A percentile compares a stretch with the other conserved stretches of the same genome.
Evolutionary conservation across 2,888 invertebrate genomes (phyloP).

Genomic region (Prostheceraeus crozeri): DNA sequence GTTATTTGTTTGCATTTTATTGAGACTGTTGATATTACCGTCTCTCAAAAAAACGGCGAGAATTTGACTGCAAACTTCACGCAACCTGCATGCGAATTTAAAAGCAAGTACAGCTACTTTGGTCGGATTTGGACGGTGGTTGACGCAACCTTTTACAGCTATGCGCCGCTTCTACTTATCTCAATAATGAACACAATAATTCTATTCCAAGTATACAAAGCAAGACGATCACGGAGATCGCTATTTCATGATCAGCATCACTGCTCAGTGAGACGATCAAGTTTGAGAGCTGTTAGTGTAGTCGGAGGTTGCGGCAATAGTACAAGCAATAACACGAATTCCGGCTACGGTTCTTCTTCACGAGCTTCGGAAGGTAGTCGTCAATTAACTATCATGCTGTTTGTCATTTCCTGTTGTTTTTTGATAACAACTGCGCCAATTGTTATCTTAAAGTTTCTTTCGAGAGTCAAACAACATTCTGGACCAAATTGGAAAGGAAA

Average conservation of each 20-base stretch:
- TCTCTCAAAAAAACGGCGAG: background rate
- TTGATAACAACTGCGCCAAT: conserved; percentile 31
- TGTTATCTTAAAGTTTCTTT: conserved; percentile 24
- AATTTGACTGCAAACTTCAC: background rate
- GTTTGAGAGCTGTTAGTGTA: too few species aligned
- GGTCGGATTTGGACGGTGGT: background rate
- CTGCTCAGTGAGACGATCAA: too few species aligned
- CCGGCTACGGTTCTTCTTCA: background rate
- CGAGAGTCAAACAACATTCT: background rate
- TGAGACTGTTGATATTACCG: conserved; percentile 44
- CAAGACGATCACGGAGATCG: conserved; percentile 8
- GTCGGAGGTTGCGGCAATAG: too few species aligned
- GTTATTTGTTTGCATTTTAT: conserved; percentile 48
- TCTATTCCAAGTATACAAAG: background rate
- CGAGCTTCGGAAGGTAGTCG: conserved; percentile 10
- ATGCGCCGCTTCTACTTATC: conserved; percentile 6
- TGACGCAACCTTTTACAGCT: conserved; percentile 19
- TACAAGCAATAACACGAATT: background rate
- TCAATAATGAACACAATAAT: conserved; percentile 17
- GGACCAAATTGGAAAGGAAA: background rate
- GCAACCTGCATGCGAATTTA: conserved; percentile 21
- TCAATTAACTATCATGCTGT: conserved; percentile 31
- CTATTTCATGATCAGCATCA: too few species aligned
- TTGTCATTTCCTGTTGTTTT: conserved; percentile 26
- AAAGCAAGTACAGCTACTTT: background rate